Evolutionary conservation across 2,888 invertebrate species (phyloP), one percentile per base, ranked within the genome.

Genomic region (Andrena trimmerana): DNA sequence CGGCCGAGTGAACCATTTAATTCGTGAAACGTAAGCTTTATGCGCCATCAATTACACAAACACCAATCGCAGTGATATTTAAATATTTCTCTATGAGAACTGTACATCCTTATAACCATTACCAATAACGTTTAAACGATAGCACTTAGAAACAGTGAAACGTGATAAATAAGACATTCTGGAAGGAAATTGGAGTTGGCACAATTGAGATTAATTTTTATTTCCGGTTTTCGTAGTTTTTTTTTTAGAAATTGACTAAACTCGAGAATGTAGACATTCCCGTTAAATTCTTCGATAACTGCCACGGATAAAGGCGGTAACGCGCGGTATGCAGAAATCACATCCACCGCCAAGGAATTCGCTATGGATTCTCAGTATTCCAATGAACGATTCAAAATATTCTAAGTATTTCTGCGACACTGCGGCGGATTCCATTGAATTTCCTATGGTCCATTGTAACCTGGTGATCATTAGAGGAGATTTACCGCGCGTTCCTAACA

Each of bases 311-410:
- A 13, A 7, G 8, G n/a, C 31, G 42, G 42, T 16, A 8, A 31
- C 24, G 24, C 27, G 4, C n/a, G 36, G 36, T 36, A 69, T 36
- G 24, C 63, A 10, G 69, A 42, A 69, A 75, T 69, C 62, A 68
- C 33, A 75, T 63, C 27, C 13, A 29, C 1, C 6, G 10, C 0
- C 7, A 57, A 7, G 59, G 50, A 50, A 50, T 70, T 54, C 20
- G 27, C 20, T n/a, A 29, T 70, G 27, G 54, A 78, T 81, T 66
- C 78, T 74, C 50, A 48, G 59, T 68, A 70, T 74, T 67, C 13
- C 27, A 57, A 57, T n/a, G 71, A 57, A 75, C 50, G 71, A 80
- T 76, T 71, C 79, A 13, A 75, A 76, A 36, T 68, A 72, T 83
- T 27, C 75, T 27, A 71, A 82, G 36, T 68, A 79, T 79, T 82